Evolutionary conservation across 2,113 vertebrate species (phyloP), one percentile per base, ranked within the genome.

Genomic region (Hyperoodon ampullatus): DNA sequence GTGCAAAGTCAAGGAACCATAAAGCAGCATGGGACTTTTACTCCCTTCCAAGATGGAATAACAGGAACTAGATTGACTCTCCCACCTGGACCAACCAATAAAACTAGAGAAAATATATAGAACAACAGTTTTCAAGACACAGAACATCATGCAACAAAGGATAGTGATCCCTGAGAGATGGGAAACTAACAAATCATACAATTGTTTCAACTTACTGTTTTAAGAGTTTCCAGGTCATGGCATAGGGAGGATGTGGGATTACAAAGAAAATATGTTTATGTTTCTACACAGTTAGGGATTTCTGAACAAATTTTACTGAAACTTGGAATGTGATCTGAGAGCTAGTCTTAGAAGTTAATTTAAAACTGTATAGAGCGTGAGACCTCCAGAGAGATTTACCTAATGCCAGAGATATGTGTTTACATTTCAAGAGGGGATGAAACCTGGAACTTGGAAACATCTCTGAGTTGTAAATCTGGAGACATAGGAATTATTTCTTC

Each of bases 381-480:
- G 75, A 96, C 74, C 63, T 87, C 68, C 10, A 60, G 78, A 93
- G 87, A 94, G 21, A 80, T 95, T 96, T 95, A 88, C 65, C 70
- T 84, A 95, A 93, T 58, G 21, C 28, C 39, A 92, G 80, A 94
- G 58, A 88, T 35, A 66, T 21, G 55, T 90, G 85, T 96, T 92
- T 93, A 90, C 30, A 75, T 97, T 68, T 72, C 60, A 84, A 92
- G 70, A 96, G 47, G 53, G 39, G 39, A 87, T 93, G 63, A 82
- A 88, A 84, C 28, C 35, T 95, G 83, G 78, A 92, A 77, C 47
- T 95, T 95, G 75, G 74, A 96, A 90, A 80, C 63, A 75, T 93
- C 70, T 84, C 78, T 90, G 68, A 80, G 75, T 80, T 96, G 78
- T 96, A 93, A 97, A 97, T 96, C 60, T 84, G 63, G 90, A 96